Percentiles rank a stretch among this genome's conserved stretches.
Conservation (phyloP, 2,888 invertebrate genomes). For the Chaetogeoica ovagalla region DNA sequence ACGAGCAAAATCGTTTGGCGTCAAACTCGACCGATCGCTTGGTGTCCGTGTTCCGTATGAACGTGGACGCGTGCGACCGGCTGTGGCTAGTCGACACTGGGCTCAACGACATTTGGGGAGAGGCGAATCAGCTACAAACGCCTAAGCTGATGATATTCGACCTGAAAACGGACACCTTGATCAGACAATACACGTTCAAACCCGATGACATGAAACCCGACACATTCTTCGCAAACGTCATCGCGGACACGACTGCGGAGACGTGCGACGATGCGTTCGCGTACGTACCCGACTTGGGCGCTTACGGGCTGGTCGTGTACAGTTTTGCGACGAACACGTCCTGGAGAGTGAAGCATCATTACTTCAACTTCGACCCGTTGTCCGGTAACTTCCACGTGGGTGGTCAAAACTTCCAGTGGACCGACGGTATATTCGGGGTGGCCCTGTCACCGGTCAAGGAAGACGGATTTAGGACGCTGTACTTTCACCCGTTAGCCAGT, state of each 20-base stretch:
- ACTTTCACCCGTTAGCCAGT: conserved; percentile 82
- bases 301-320: conserved; percentile 77
- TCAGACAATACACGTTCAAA: conserved; percentile 72
- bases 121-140: conserved; percentile 67
- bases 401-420: conserved; percentile 81
- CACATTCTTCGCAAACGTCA: conserved; percentile 80
- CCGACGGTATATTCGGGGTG: conserved; percentile 78
- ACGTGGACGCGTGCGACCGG: conserved; percentile 74
- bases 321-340: conserved; percentile 73
- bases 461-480: conserved; percentile 65
- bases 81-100: conserved; percentile 83
- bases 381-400: conserved; percentile 75
- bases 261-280: conserved; percentile 76
- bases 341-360: conserved; percentile 77
- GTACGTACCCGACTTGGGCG: conserved; percentile 73
- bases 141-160: conserved; percentile 74
- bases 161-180: conserved; percentile 72
- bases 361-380: conserved; percentile 73
- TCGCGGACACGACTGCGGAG: conserved; percentile 71
- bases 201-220: conserved; percentile 70
- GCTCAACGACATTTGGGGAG: conserved; percentile 67
- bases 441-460: conserved; percentile 67
- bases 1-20: conserved; percentile 65
- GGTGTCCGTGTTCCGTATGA: conserved; percentile 75
- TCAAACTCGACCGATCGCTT: conserved; percentile 55